phyloP scores from a whole-genome alignment of 2,888 invertebrate genomes.

The Ochropacha duplaris region DNA sequence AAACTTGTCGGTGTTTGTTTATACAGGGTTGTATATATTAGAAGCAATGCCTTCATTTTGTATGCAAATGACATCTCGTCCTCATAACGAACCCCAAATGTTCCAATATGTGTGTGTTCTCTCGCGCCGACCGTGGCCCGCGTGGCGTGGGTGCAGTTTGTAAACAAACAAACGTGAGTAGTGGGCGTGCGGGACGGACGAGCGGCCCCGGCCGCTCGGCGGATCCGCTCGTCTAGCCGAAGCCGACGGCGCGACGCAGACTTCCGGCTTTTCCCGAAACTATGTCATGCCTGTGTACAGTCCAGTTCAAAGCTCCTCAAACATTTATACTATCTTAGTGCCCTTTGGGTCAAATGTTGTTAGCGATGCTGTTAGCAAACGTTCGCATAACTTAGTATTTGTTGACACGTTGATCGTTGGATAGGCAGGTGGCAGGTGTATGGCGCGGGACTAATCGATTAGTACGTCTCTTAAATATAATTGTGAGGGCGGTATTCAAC shows the following conservation, averaged over 20 bases:
- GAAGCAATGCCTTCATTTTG: too few species aligned
- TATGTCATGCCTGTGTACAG: background rate
- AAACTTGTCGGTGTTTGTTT: too few species aligned
- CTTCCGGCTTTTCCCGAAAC: background rate
- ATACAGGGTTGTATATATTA: too few species aligned
- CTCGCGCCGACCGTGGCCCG: too few species aligned
- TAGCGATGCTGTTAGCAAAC: background rate
- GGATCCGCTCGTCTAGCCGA: background rate
- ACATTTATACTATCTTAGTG: too few species aligned
- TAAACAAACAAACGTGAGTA: slow-evolving; percentile 20
- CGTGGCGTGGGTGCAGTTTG: slow-evolving; percentile 8
- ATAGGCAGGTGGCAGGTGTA: too few species aligned
- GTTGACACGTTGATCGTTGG: background rate
- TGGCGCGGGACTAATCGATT: background rate
- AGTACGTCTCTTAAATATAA: background rate
- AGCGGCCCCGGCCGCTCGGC: too few species aligned
- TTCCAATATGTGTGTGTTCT: too few species aligned
- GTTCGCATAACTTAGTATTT: background rate
- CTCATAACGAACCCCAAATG: too few species aligned
- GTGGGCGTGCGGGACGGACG: background rate
- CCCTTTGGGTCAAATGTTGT: background rate
- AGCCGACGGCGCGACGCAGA: background rate
- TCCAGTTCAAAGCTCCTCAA: background rate
- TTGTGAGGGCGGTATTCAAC: background rate
- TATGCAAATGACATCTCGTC: too few species aligned